phyloP scores from a whole-genome alignment of 2,888 invertebrate genomes.

The Cacoxenus indagator region DNA sequence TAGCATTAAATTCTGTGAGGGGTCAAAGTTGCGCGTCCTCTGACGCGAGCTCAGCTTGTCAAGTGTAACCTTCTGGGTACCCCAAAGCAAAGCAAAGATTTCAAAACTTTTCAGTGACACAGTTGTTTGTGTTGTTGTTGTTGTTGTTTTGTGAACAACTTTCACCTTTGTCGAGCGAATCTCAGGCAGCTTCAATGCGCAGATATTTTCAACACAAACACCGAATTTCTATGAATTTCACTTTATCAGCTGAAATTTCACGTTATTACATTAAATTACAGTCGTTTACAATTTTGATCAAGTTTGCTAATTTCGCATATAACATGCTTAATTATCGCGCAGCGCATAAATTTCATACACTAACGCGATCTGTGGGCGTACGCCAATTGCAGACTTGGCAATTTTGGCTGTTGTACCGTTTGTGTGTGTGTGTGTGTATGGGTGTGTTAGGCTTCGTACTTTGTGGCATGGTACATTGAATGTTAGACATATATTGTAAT shows the following conservation, averaged over 20 bases:
- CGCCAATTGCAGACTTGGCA: background rate
- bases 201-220: background rate
- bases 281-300: constrained; percentile 33
- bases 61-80: background rate
- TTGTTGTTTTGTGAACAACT: background rate
- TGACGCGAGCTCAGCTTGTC: background rate
- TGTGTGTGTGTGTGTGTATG: background rate
- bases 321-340: constrained; percentile 48
- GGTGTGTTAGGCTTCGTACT: no score
- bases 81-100: constrained; percentile 20
- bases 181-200: background rate
- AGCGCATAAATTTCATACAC: constrained; percentile 21
- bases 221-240: background rate
- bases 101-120: constrained; percentile 16
- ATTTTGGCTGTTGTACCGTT: no score
- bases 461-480: no score
- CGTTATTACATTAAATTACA: constrained; percentile 13
- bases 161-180: background rate
- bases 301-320: constrained; percentile 51
- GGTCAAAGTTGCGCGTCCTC: background rate
- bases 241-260: background rate
- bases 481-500: no score
- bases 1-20: constrained; percentile 34
- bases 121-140: constrained; percentile 29
- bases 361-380: constrained; percentile 16